Percentiles rank a stretch among this genome's conserved stretches.
Conservation (phyloP, 2,113 vertebrate genomes). For the Platycercus adscitus region DNA sequence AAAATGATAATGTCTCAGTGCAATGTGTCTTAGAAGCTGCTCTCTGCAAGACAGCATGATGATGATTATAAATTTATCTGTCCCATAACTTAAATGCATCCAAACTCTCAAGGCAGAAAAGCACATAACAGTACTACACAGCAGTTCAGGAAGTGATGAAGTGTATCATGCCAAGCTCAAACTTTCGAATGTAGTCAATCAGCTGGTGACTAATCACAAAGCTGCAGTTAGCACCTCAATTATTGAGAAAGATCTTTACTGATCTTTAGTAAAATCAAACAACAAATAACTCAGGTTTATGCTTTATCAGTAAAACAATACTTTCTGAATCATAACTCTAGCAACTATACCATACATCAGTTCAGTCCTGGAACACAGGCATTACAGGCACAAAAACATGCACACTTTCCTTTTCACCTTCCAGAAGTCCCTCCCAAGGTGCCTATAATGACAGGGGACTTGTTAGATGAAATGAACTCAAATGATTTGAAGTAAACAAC, state of each 20-base stretch:
- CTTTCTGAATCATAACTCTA: neutral
- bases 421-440: neutral
- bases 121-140: neutral
- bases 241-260: neutral
- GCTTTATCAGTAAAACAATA: neutral
- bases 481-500: neutral
- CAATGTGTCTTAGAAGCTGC: constrained; percentile 7
- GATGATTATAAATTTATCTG: neutral
- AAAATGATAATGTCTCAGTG: neutral
- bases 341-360: neutral
- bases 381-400: neutral
- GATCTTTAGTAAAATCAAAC: neutral
- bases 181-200: neutral
- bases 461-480: neutral
- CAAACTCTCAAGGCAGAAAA: neutral
- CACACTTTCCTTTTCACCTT: neutral
- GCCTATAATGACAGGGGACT: neutral
- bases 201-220: neutral
- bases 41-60: neutral
- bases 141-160: neutral
- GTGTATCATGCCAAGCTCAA: neutral
- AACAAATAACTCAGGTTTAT: neutral
- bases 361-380: neutral
- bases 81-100: constrained; percentile 12
- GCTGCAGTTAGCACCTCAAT: neutral